Evolutionary conservation across 2,113 vertebrate species (phyloP).

Genomic region (Eulacestoma nigropectus): DNA sequence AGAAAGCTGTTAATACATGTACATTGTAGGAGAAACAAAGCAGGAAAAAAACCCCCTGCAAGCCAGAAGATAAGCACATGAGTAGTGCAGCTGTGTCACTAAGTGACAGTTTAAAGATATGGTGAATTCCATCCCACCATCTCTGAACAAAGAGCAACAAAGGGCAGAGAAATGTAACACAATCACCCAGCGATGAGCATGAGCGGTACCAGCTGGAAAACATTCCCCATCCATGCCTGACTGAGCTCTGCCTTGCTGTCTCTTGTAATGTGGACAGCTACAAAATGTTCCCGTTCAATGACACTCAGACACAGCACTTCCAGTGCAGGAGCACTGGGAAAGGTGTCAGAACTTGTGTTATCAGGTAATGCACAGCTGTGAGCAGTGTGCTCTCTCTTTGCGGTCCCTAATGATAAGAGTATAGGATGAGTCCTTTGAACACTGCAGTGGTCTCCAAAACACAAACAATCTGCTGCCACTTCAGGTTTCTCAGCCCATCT

Average conservation of each 20-base stretch:
- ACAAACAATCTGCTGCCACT: rapidly evolving
- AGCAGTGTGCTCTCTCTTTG: background rate
- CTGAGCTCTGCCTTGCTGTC: background rate
- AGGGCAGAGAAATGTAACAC: background rate
- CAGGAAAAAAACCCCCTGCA: background rate
- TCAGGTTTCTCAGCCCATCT: background rate
- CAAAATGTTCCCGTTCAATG: background rate
- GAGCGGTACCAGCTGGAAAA: background rate
- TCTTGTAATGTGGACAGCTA: background rate
- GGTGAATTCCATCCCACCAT: slow-evolving; percentile 10
- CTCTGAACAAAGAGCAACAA: slow-evolving; percentile 19
- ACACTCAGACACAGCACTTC: background rate
- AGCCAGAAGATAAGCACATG: slow-evolving; percentile 15
- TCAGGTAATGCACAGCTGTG: background rate
- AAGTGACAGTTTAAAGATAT: background rate
- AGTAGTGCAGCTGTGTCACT: background rate
- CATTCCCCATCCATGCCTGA: background rate
- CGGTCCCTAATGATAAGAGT: background rate
- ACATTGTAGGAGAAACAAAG: slow-evolving; percentile 33
- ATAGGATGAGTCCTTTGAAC: background rate
- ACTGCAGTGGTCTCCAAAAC: background rate
- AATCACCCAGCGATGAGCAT: background rate
- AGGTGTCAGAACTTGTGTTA: background rate
- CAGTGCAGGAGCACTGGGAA: background rate
- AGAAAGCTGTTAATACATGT: slow-evolving; percentile 16